Percentiles rank a stretch among this genome's conserved stretches.
Evolutionary conservation across 2,797 vertebrate species (phyloP).

Genomic region (Loris lydekkerianus): DNA sequence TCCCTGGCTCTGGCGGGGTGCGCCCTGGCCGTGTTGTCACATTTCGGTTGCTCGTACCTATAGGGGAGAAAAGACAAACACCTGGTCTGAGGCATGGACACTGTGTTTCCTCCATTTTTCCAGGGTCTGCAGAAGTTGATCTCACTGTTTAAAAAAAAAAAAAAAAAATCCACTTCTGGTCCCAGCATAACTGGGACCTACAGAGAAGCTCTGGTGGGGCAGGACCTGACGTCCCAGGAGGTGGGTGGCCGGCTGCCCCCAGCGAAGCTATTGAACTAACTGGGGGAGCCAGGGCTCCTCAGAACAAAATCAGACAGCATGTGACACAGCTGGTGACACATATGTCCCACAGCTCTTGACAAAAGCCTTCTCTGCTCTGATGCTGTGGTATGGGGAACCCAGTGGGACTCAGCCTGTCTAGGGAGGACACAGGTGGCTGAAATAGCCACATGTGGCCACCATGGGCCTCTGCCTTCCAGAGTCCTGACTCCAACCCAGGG

Average conservation of each 20-base stretch:
- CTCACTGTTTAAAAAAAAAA: neutral
- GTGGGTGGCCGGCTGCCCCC: neutral
- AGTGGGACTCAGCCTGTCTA: too few relatives aligned
- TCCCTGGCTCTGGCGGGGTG: constrained; percentile 95
- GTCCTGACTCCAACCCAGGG: neutral
- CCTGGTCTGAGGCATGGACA: neutral
- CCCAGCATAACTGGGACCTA: fast-evolving
- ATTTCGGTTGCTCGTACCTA: constrained; percentile 98
- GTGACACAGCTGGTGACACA: fast-evolving
- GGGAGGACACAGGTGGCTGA: neutral
- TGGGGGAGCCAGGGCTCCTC: neutral
- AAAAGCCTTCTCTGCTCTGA: neutral
- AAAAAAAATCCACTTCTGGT: fast-evolving
- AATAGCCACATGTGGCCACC: neutral
- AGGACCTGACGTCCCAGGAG: neutral
- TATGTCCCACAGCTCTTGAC: fast-evolving
- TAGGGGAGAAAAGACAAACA: neutral
- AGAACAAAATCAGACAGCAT: neutral
- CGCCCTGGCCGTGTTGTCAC: constrained; percentile 95
- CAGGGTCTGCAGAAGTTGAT: fast-evolving
- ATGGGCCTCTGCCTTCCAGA: neutral
- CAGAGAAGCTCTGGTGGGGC: fast-evolving
- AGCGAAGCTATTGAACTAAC: fast-evolving
- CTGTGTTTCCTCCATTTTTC: neutral
- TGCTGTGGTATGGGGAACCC: too few relatives aligned